Base-by-base conservation (phyloP, 2,888 invertebrate species). In the Thyatira batis region DNA sequence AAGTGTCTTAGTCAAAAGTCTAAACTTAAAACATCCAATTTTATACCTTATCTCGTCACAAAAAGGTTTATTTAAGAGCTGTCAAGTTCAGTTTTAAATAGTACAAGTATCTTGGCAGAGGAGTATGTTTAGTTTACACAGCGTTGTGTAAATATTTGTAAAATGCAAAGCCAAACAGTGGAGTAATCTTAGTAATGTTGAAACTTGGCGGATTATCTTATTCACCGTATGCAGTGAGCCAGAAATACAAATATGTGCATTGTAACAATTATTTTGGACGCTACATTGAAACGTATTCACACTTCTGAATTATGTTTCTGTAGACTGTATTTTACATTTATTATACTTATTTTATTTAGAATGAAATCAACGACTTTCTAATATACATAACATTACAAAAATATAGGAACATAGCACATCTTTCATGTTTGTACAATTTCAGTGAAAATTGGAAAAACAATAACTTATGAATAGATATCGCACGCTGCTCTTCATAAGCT, bases 141-240 rank as follows among this genome's bases (percentile, higher is more conserved):
- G 80, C 63, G 66, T 65, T 73, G 69, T 73, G 76, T 82, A 85
- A 90, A 90, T 86, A 84, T 89, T 89, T 84, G 82, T 74, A 61
- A 68, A 80, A 80, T 69, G 72, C 59, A 63, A 65, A 78, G 69
- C 65, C 81, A 82, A 84, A 85, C 80, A 80, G 74, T 69, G 67
- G 70, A 71, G 74, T 82, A 80, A 84, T 83, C 77, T 79, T 61
- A 71, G 73, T 73, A 72, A 73, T 76, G 72, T 73, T 78, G 70
- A 65, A 67, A 63, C 69, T 71, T 63, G 64, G 73, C 69, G 69
- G 83, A 85, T 87, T 80, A 86, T 82, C 78, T 78, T 69, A 75
- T 82, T 79, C 72, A 79, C 69, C 58, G 63, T 58, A 67, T 63
- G 62, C 61, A 52, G 66, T 65, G 69, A 60, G 60, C 66, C 71